Evolutionary conservation across 2,797 vertebrate species (phyloP), one percentile per base, ranked within the genome.

Genomic region (Fistularia tabacaria): DNA sequence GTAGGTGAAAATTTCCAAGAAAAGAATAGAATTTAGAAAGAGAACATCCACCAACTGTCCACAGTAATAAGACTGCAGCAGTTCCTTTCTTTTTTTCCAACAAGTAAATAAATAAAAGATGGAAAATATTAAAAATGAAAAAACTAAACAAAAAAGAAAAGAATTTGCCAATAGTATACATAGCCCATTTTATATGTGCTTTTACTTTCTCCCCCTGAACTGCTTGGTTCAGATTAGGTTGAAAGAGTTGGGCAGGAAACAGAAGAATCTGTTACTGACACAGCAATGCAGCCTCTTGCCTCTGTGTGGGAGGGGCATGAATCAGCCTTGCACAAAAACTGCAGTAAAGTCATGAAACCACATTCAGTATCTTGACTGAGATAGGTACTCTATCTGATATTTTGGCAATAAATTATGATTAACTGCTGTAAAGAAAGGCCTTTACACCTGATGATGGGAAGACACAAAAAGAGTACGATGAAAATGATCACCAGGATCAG

Each of bases 371-470:
- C 13, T 36, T 25, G 46, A 44, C 13, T 54, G 42, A 36, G 36
- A 43, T 46, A 25, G 25, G 5, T 25, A 25, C 25, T 25, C 25
- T n/a, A n/a, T n/a, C n/a, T 25, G 25, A 25, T 25, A 25, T 25
- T 25, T 77, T 56, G 66, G 49, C 69, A 10, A 62, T 65, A 77
- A 76, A 76, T 62, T 39, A 63, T 66, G 55, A 59, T 59, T 62
- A 72, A 80, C 62, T 62, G 50, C 48, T 47, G 14, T 69, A 48
- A 60, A 36, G 12, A 58, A 64, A 36, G 48, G 51, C 49, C 57
- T 57, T 48, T 40, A 54, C 36, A 40, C 43, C 65, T 25, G n/a
- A 47, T 66, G 15, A 37, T 25, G 53, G 36, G 42, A 57, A 25
- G 36, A 56, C 3, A 9, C 10, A 12, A 38, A 63, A 14, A 41